Conservation (phyloP, 2,113 vertebrate genomes). For the Labeo catla region DNA sequence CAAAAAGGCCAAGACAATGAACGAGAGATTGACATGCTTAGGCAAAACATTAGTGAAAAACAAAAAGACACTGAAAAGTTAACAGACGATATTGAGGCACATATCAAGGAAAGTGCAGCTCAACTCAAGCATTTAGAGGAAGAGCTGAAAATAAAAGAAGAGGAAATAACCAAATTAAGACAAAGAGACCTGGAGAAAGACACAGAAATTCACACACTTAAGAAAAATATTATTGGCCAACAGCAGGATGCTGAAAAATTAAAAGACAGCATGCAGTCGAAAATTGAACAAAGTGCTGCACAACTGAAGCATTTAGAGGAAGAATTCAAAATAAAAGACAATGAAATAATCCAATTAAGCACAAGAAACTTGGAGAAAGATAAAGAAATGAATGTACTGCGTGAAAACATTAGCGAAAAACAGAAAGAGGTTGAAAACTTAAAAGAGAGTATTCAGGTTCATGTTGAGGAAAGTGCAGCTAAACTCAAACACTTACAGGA, state of each 20-base stretch:
- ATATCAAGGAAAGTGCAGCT: neutral
- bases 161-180: neutral
- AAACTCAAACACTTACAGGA: conserved; percentile 41
- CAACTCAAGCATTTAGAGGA: conserved; percentile 41
- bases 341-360: conserved; percentile 6
- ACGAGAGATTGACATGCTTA: conserved; percentile 59
- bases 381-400: conserved; percentile 59
- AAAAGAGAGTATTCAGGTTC: conserved; percentile 38
- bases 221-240: conserved; percentile 61
- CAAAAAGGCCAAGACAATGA: conserved; percentile 55
- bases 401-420: conserved; percentile 61
- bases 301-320: conserved; percentile 43
- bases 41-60: conserved; percentile 62
- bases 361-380: conserved; percentile 4
- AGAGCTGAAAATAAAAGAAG: conserved; percentile 23
- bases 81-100: conserved; percentile 34
- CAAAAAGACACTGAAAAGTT: conserved; percentile 66
- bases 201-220: conserved; percentile 26
- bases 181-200: conserved; percentile 17
- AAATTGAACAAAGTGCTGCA: conserved; percentile 19
- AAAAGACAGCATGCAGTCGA: conserved; percentile 41
- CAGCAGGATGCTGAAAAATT: conserved; percentile 65
- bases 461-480: conserved; percentile 25
- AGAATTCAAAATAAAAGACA: neutral
- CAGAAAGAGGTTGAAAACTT: conserved; percentile 66